A percentile compares a stretch with the other conserved stretches of the same genome.
Conservation (phyloP, 2,113 vertebrate species). For the Microcebus tavaratra region DNA sequence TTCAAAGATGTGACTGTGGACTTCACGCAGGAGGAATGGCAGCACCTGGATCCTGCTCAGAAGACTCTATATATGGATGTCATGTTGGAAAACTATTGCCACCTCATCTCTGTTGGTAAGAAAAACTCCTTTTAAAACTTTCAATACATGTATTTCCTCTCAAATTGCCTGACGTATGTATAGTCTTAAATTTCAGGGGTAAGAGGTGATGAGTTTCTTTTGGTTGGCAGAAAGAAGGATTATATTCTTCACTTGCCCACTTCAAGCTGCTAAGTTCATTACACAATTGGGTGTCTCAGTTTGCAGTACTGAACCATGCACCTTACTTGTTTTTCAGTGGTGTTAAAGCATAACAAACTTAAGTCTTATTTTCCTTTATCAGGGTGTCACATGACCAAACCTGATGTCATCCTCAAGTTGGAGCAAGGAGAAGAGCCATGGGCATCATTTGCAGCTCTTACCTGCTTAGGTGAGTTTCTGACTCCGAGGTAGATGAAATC, state of each 20-base stretch:
- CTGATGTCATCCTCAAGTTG: constrained; percentile 74
- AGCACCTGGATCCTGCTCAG: constrained; percentile 70
- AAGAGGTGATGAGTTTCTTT: constrained; percentile 2
- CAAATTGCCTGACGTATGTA: neutral
- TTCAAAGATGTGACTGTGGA: constrained; percentile 76
- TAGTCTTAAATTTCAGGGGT: neutral
- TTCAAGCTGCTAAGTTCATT: neutral
- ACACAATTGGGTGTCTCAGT: neutral
- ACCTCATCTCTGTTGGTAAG: constrained; percentile 69
- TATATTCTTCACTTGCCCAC: neutral
- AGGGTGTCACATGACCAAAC: constrained; percentile 72
- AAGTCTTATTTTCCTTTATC: neutral
- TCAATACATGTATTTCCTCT: neutral
- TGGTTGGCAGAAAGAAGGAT: neutral
- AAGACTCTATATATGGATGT: constrained; percentile 72
- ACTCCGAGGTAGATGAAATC: neutral
- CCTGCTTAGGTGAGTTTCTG: constrained; percentile 62
- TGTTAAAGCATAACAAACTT: neutral
- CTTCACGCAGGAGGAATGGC: constrained; percentile 73
- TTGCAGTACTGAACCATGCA: neutral
- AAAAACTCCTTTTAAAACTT: neutral
- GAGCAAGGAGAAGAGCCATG: constrained; percentile 74
- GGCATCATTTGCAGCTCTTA: constrained; percentile 53
- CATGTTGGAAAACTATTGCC: constrained; percentile 75
- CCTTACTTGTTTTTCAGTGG: neutral